phyloP scores from a whole-genome alignment of 2,888 invertebrate species.

The Tachystola acroxantha region DNA sequence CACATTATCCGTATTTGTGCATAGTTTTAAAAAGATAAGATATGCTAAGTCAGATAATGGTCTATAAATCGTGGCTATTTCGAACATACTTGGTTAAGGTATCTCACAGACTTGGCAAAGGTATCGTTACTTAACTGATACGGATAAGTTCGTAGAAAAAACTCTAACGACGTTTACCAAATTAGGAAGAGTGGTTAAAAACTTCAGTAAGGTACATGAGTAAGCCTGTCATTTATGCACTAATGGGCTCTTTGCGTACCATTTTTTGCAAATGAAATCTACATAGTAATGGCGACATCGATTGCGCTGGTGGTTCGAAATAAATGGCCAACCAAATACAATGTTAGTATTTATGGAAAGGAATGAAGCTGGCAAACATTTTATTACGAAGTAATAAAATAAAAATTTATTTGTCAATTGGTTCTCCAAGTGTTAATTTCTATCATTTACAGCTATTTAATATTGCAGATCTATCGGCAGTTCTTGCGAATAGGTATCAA shows the following conservation, averaged over 20 bases:
- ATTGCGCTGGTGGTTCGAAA: too few relatives aligned
- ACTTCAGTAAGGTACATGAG: slow-evolving; percentile 2
- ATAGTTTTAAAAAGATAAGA: background rate
- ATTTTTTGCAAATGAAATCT: slow-evolving; percentile 22
- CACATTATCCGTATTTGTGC: background rate
- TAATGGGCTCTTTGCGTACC: slow-evolving; percentile 2
- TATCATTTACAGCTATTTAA: too few relatives aligned
- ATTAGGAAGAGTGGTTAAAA: slow-evolving; percentile 7
- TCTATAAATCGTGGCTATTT: background rate
- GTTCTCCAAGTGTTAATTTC: too few relatives aligned
- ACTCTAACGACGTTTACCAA: slow-evolving; percentile 2
- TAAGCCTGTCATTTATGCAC: slow-evolving; percentile 1
- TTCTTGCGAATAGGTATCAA: too few relatives aligned
- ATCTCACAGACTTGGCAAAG: background rate
- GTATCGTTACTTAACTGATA: slow-evolving; percentile 1
- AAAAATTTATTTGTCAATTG: too few relatives aligned
- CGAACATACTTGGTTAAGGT: background rate
- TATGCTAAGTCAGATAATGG: background rate
- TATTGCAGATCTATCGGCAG: too few relatives aligned
- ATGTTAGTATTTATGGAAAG: too few relatives aligned
- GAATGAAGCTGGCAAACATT: too few relatives aligned
- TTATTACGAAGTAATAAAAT: too few relatives aligned
- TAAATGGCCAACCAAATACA: too few relatives aligned
- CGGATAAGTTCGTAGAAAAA: slow-evolving; percentile 5
- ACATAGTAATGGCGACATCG: slow-evolving; percentile 21